These are phyloP conservation scores for Aulostomus chinensis DNA, from an alignment of 2,797 vertebrate species.

Conservation along the genomic window DNA sequence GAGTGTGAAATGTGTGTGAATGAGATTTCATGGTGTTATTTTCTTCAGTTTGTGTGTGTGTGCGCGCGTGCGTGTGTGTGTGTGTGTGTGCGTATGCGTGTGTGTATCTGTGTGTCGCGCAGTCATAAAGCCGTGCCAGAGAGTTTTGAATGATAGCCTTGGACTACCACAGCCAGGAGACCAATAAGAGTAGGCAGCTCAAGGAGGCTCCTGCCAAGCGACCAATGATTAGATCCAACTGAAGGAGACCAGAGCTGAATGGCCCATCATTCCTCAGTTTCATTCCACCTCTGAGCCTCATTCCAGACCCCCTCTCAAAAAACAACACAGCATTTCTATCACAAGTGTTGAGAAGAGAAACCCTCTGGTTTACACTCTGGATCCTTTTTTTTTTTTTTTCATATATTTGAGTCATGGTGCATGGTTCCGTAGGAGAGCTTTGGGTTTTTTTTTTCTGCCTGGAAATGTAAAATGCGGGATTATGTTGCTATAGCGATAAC, in stretches of 20 bases:
- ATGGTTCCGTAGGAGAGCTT: background rate
- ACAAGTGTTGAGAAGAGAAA: constrained; percentile 24
- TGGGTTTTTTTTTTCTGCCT: constrained; percentile 4
- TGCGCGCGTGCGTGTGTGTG: constrained; percentile 1
- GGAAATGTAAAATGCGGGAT: no score
- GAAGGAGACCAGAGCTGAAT: constrained; percentile 47
- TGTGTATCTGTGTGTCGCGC: constrained; percentile 9
- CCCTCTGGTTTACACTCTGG: constrained; percentile 21
- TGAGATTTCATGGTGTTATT: constrained; percentile 29
- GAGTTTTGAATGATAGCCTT: constrained; percentile 62
- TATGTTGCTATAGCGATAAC: no score
- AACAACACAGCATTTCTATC: constrained; percentile 31
- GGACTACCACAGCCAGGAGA: constrained; percentile 51
- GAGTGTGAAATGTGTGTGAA: constrained; percentile 34
- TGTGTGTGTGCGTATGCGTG: constrained; percentile 8
- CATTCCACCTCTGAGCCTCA: constrained; percentile 52
- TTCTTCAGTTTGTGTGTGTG: constrained; percentile 8
- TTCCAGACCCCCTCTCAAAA: constrained; percentile 32
- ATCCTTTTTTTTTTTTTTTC: background rate
- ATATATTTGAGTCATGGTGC: no score
- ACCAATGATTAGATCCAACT: constrained; percentile 67
- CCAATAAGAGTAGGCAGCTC: constrained; percentile 60
- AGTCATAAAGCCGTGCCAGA: constrained; percentile 48
- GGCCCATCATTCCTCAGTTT: constrained; percentile 48
- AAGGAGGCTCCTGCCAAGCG: constrained; percentile 64